Evolutionary conservation across 2,797 vertebrate species (phyloP).

Genomic region (Diplodus puntazzo): DNA sequence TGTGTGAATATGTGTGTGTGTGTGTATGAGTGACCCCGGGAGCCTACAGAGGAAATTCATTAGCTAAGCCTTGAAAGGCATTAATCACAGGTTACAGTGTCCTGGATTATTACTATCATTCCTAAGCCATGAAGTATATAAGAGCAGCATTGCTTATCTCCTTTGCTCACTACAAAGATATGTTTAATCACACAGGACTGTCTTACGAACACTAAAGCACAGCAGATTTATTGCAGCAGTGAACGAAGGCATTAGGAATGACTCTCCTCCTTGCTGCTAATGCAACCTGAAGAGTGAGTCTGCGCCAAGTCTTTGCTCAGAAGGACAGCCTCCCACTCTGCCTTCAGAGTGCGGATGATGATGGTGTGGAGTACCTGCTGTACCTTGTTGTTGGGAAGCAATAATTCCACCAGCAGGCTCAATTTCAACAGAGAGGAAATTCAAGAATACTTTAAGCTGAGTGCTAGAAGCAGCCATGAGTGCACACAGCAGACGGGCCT

Average conservation of each 20-base stretch:
- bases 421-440: constrained; percentile 23
- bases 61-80: constrained; percentile 49
- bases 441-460: constrained; percentile 33
- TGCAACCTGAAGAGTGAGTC: constrained; percentile 38
- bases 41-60: constrained; percentile 58
- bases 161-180: constrained; percentile 47
- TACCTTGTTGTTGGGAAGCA: constrained; percentile 35
- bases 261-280: constrained; percentile 39
- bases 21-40: constrained; percentile 26
- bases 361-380: constrained; percentile 64
- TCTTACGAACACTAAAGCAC: constrained; percentile 50
- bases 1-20: background rate
- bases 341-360: constrained; percentile 33
- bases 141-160: constrained; percentile 54
- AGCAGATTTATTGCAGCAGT: constrained; percentile 51
- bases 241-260: constrained; percentile 33
- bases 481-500: constrained; percentile 11
- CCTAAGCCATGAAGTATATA: constrained; percentile 53
- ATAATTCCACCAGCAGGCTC: constrained; percentile 38
- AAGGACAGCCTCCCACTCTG: constrained; percentile 42
- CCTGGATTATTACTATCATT: constrained; percentile 72
- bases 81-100: constrained; percentile 69
- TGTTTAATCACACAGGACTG: constrained; percentile 59
- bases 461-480: constrained; percentile 27
- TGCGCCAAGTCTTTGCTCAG: constrained; percentile 40